Evolutionary conservation across 2,797 vertebrate genomes (phyloP), one percentile per base, ranked within the genome.

Genomic region (Pyrocephalus nanus): DNA sequence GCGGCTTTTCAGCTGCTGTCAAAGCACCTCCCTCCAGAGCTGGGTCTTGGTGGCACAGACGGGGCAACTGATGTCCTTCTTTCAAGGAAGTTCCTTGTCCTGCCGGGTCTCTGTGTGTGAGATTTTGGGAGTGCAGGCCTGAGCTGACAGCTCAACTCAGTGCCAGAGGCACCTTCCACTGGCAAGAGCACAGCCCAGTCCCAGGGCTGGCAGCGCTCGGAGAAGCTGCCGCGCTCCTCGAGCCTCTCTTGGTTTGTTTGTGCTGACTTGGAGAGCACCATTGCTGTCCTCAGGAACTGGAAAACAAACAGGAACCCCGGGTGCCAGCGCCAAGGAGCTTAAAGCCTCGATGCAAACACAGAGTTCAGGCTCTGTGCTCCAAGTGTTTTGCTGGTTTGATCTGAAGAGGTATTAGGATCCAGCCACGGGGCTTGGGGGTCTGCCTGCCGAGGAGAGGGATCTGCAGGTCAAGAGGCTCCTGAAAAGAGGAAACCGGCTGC

Each of bases 401-500:
- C 78, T 94, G 69, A 96, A 96, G 92, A 92, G 89, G 87, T 62
- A 70, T 48, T 60, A 85, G 50, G 91, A 92, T 78, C 88, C 86
- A 61, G 86, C 76, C 16, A 0, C 0, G 3, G 88, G 71, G 38
- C 75, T 88, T 64, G 21, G 42, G 87, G 81, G 38, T 76, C 77
- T 88, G 86, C 9, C 47, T 93, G 95, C 75, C 0, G 48, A 92
- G 43, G 48, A 92, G 85, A 87, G 78, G 61, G 92, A 94, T 88
- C 96, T 62, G 71, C 58, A 9, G 94, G 95, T 96, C 95, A 97
- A 96, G 96, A 96, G 94, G 86, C 88, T 96, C 61, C 22, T 86
- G 94, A 92, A 85, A 91, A 88, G 86, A 93, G 71, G 84, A 85
- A 95, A 60, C 1, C 1, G 1, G 50, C 75, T 91, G 55, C 34